Conservation (phyloP, 1,140 invertebrate species). For the Penaeus indicus region DNA sequence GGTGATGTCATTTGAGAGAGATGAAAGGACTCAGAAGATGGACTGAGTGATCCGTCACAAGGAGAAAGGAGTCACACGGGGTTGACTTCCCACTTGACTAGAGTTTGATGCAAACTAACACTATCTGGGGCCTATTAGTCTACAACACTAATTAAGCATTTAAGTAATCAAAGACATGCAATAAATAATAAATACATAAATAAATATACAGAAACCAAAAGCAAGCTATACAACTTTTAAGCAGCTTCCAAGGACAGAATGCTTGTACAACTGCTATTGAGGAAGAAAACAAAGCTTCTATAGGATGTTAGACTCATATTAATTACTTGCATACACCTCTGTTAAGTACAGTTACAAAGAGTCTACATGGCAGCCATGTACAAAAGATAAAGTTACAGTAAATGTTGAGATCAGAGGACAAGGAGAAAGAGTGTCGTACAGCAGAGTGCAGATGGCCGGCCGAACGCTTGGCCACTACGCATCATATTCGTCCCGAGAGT, state of each 20-base stretch:
- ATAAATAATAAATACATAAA: constrained; percentile 22
- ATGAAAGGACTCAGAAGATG: background rate
- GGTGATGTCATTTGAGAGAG: constrained; percentile 7
- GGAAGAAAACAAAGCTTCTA: constrained; percentile 31
- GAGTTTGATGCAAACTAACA: constrained; percentile 25
- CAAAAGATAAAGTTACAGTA: constrained; percentile 42
- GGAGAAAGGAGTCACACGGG: background rate
- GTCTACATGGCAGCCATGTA: constrained; percentile 58
- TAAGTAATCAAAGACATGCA: constrained; percentile 7
- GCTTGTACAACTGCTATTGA: background rate
- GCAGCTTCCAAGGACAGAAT: constrained; percentile 29
- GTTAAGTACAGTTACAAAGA: constrained; percentile 12
- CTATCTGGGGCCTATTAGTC: constrained; percentile 6
- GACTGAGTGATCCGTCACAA: constrained; percentile 46
- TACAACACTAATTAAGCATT: no score
- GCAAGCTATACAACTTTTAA: constrained; percentile 42
- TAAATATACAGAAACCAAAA: constrained; percentile 34
- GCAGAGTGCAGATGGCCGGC: constrained; percentile 46
- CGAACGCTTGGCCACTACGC: constrained; percentile 55
- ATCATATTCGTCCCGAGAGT: constrained; percentile 63
- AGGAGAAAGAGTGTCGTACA: constrained; percentile 48
- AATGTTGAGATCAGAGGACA: constrained; percentile 42
- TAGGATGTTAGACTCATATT: background rate
- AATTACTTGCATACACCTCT: no score
- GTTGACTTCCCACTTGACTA: constrained; percentile 44